Evolutionary conservation across 2,888 invertebrate species (phyloP), one percentile per base, ranked within the genome.

Genomic region (Aromia moschata): DNA sequence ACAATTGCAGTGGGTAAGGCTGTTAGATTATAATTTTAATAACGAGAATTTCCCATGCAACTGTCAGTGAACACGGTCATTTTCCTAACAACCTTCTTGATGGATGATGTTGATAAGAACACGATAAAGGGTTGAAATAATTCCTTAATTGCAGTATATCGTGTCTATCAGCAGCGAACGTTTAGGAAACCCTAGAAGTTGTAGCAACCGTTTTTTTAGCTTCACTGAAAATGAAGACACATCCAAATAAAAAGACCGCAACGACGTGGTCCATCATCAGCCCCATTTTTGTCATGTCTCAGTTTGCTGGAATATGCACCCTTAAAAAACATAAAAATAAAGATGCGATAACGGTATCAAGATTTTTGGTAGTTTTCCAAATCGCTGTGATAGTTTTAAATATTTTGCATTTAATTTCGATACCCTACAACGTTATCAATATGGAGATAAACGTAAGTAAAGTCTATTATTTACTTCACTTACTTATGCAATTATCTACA

Each of bases 221-320:
- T n/a, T n/a, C 7, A 16, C 5, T 10, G 7, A n/a, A 18, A 3
- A 41, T 17, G 18, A 41, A 17, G 17, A 1, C 41, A 10, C 1
- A 18, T 41, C 1, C 2, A 1, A 17, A 41, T 11, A 17, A 41
- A 17, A 17, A 18, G 16, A 17, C n/a, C 10, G 1, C 10, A 16
- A 41, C 41, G 1, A 15, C n/a, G n/a, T 10, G 10, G 18, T 10
- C 17, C 2, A 18, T 3, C n/a, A 18, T 41, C n/a, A 41, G 18
- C n/a, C 41, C 41, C n/a, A 18, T 41, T 41, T 18, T 41, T 17
- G 1, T 41, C 9, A 41, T 41, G 10, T 41, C 41, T 1, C 16
- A 41, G 12, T 18, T 41, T 18, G 41, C 17, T 17, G 41, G 41
- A 10, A 41, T 41, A n/a, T 41, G 41, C 41, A 18, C 41, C 1